These are phyloP conservation scores for Montipora foliosa DNA, from an alignment of 64 coral and sea anemone species.

Conservation along the genomic window DNA sequence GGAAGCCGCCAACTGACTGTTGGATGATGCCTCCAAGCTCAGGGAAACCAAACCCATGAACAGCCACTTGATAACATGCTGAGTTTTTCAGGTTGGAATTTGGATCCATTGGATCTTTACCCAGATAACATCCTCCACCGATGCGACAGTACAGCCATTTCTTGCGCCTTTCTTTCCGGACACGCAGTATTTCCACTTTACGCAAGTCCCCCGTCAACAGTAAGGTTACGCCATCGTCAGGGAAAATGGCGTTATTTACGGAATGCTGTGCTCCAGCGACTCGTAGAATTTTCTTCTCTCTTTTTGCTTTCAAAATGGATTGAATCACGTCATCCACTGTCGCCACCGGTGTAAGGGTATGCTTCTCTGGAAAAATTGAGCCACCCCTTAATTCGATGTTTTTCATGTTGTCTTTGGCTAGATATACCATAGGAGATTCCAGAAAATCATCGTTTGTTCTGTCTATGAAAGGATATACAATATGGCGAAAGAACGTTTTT, in stretches of 20 bases:
- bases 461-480: constrained; percentile 21
- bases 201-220: constrained; percentile 51
- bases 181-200: constrained; percentile 63
- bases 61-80: constrained; percentile 42
- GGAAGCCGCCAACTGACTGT: constrained; percentile 75
- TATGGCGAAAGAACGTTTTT: neutral
- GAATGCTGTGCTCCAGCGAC: constrained; percentile 68
- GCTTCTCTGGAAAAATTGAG: neutral
- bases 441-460: neutral
- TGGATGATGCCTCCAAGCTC: constrained; percentile 78
- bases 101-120: constrained; percentile 57
- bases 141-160: constrained; percentile 74
- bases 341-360: neutral
- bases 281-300: constrained; percentile 45
- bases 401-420: constrained; percentile 19
- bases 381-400: too few relatives aligned
- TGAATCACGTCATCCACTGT: constrained; percentile 41
- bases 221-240: constrained; percentile 52
- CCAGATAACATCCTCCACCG: constrained; percentile 73
- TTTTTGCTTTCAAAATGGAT: constrained; percentile 51
- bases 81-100: constrained; percentile 51
- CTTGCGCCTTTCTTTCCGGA: neutral
- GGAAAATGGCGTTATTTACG: constrained; percentile 18
- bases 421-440: constrained; percentile 1
- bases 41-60: neutral